These are phyloP conservation scores for Drosophila prostipennis DNA, from an alignment of 2,888 invertebrate genomes.

Conservation along the genomic window DNA sequence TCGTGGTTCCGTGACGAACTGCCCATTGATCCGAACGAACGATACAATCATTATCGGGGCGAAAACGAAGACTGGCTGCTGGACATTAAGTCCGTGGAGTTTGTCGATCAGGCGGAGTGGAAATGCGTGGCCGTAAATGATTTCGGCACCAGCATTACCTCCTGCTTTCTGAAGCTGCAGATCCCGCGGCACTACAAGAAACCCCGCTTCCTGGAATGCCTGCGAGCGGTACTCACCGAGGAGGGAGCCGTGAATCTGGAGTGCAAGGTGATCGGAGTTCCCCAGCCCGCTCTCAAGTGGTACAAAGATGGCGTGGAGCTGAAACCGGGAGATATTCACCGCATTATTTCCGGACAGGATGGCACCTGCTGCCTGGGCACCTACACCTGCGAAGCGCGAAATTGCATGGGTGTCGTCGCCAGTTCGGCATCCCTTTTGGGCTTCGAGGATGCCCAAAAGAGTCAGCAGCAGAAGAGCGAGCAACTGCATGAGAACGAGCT, in stretches of 20 bases:
- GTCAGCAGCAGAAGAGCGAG: constrained; percentile 85
- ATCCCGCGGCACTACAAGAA: constrained; percentile 95
- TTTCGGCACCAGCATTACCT: constrained; percentile 94
- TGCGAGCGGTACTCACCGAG: constrained; percentile 93
- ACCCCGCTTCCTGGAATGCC: constrained; percentile 93
- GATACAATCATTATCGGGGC: constrained; percentile 89
- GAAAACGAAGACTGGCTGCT: constrained; percentile 90
- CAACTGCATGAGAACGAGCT: constrained; percentile 84
- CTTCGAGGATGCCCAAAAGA: constrained; percentile 90
- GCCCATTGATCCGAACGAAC: constrained; percentile 88
- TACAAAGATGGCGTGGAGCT: constrained; percentile 95
- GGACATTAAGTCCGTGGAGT: constrained; percentile 90
- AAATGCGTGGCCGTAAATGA: constrained; percentile 95
- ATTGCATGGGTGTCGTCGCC: constrained; percentile 95
- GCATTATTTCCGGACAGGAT: constrained; percentile 95
- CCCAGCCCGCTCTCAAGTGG: constrained; percentile 95
- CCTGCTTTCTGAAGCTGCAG: constrained; percentile 92
- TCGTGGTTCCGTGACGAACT: constrained; percentile 96
- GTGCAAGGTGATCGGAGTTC: constrained; percentile 96
- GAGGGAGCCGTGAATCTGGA: constrained; percentile 95
- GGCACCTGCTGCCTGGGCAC: constrained; percentile 95
- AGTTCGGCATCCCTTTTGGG: constrained; percentile 95
- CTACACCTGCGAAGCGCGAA: constrained; percentile 95
- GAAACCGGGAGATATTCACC: constrained; percentile 95
- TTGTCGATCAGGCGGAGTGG: constrained; percentile 95